Conservation (phyloP, 2,113 vertebrate species). For the Channa argus region DNA sequence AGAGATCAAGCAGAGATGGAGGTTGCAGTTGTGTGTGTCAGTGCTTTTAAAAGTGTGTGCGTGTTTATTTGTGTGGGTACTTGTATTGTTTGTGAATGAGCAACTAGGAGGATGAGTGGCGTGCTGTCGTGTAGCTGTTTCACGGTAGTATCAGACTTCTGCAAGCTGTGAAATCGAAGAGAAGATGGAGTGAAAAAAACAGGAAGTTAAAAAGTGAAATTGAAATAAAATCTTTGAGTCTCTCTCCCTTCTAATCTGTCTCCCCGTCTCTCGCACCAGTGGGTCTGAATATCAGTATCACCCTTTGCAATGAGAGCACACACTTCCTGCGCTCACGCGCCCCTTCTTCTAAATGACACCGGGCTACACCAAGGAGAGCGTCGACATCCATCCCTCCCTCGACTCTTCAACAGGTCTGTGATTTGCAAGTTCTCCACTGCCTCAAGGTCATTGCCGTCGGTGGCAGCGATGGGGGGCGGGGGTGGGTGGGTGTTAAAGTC, state of each 20-base stretch:
- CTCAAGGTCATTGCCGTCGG: conserved; percentile 68
- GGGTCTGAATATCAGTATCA: conserved; percentile 95
- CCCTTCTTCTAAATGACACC: conserved; percentile 55
- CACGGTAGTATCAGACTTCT: conserved; percentile 4
- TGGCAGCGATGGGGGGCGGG: neutral
- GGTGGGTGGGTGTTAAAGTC: too few relatives aligned
- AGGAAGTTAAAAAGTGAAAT: neutral
- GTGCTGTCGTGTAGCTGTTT: neutral
- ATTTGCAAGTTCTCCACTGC: conserved; percentile 59
- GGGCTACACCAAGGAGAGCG: conserved; percentile 36
- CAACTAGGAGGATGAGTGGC: conserved; percentile 21
- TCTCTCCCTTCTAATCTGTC: conserved; percentile 17
- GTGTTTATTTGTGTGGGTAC: conserved; percentile 14
- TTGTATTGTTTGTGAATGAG: conserved; percentile 56
- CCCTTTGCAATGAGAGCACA: conserved; percentile 84
- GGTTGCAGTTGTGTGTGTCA: conserved; percentile 34
- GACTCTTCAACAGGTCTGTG: conserved; percentile 53
- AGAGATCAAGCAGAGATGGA: conserved; percentile 52
- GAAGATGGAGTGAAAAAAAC: neutral
- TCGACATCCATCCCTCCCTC: conserved; percentile 64
- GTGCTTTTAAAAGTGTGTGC: conserved; percentile 9
- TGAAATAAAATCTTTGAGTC: conserved; percentile 19
- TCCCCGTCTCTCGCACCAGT: conserved; percentile 29
- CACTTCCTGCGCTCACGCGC: conserved; percentile 28
- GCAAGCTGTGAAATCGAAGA: neutral